A percentile compares a stretch with the other conserved stretches of the same genome.
Conservation (phyloP, 2,888 invertebrate genomes). For the Amorpha juglandis region DNA sequence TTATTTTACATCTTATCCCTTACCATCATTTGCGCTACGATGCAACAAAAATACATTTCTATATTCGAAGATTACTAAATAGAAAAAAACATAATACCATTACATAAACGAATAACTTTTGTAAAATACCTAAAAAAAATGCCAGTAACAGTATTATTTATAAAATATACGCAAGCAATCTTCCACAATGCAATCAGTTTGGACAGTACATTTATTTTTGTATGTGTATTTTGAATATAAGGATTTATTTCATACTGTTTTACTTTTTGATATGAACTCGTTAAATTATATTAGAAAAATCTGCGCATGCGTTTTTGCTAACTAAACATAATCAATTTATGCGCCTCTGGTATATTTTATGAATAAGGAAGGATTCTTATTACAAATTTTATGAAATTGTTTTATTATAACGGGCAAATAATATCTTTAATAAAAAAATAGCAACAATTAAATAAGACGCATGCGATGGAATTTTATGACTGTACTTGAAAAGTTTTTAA, state of each 20-base stretch:
- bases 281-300: neutral
- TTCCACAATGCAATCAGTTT: neutral
- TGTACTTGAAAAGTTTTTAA: neutral
- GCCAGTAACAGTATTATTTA: no score
- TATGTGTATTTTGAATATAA: slow-evolving; percentile 16
- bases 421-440: neutral
- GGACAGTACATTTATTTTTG: slow-evolving; percentile 3
- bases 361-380: neutral
- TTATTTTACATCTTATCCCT: no score
- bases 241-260: slow-evolving; percentile 14
- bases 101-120: no score
- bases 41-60: no score
- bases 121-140: neutral
- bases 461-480: neutral
- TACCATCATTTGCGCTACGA: no score
- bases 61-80: no score
- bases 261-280: neutral
- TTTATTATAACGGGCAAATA: neutral
- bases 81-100: no score
- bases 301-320: neutral
- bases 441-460: neutral
- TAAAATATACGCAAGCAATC: neutral
- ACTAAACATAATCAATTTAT: neutral
- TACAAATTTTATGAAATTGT: neutral
- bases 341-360: no score